Evolutionary conservation across 2,888 invertebrate species (phyloP), one percentile per base, ranked within the genome.

Genomic region (Coecobrya sp.): DNA sequence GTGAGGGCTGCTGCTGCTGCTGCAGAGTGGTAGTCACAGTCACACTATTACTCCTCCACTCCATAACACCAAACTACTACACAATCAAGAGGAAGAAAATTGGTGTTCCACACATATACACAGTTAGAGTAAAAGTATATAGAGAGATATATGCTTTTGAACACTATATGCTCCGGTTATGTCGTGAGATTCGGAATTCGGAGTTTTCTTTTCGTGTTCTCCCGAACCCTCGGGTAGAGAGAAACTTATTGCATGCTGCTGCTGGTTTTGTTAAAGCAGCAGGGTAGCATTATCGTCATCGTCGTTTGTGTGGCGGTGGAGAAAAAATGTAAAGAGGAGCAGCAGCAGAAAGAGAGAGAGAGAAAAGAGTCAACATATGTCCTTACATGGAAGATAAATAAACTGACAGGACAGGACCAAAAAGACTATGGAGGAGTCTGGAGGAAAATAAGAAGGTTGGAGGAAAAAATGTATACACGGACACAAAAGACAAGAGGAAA

Each of bases 351-450:
- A 30, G 16, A 68, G 16, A 30, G 16, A 22, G 16, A 42, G 52
- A 30, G 65, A 62, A 82, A 62, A 52, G 87, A 87, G 22, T 87
- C 73, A 59, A 87, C 42, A 79, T 76, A 86, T 79, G 87, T 79
- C 76, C 76, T 87, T 87, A 42, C 30, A 79, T 62, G 25, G 59
- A 45, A 87, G 79, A 87, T 87, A 79, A 79, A 87, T 42, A 59
- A 79, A 79, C 62, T 79, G 79, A 45, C 76, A 86, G 30, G 55
- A 84, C 36, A 62, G 45, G 25, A 22, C 8, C 49, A 49, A 49
- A 49, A 13, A 49, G 49, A 49, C 13, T 10, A 13, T 13, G 10
- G 49, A 49, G 49, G 49, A 49, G 49, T 5, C 62, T 65, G 22
- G 25, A 25, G 65, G 7, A 65, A 11, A 25, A 27, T 5, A 36